These are phyloP conservation scores for Lepidurus packardi DNA, from an alignment of 1,140 invertebrate species.

Conservation along the genomic window DNA sequence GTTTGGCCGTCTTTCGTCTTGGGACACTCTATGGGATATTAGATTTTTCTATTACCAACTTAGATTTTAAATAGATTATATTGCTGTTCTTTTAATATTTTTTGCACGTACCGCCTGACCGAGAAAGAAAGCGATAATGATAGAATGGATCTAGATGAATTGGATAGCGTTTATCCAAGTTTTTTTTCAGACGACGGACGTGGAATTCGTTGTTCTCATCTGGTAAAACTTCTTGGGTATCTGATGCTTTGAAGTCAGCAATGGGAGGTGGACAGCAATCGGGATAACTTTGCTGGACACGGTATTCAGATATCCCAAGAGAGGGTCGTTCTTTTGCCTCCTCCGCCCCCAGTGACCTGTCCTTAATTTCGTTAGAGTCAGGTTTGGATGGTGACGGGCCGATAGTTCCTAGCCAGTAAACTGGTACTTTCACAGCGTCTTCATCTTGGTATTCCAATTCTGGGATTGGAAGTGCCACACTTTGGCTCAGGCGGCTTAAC, in stretches of 20 bases:
- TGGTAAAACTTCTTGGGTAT: neutral
- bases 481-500: neutral
- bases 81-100: constrained; percentile 24
- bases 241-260: neutral
- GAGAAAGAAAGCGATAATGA: constrained; percentile 32
- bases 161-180: constrained; percentile 30
- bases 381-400: neutral
- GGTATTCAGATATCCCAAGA: neutral
- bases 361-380: neutral
- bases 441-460: neutral
- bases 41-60: neutral
- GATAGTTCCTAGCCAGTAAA: neutral
- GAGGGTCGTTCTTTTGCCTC: neutral
- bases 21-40: constrained; percentile 38
- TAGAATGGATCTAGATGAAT: constrained; percentile 34
- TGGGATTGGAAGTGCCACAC: neutral
- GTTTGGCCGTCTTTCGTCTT: constrained; percentile 34
- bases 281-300: neutral
- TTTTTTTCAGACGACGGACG: neutral
- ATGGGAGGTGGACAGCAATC: neutral
- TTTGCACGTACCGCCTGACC: constrained; percentile 34
- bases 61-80: neutral
- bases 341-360: neutral
- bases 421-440: neutral
- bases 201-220: neutral